phyloP scores from a whole-genome alignment of 2,113 vertebrate genomes.

The Trichomycterus rosablanca region DNA sequence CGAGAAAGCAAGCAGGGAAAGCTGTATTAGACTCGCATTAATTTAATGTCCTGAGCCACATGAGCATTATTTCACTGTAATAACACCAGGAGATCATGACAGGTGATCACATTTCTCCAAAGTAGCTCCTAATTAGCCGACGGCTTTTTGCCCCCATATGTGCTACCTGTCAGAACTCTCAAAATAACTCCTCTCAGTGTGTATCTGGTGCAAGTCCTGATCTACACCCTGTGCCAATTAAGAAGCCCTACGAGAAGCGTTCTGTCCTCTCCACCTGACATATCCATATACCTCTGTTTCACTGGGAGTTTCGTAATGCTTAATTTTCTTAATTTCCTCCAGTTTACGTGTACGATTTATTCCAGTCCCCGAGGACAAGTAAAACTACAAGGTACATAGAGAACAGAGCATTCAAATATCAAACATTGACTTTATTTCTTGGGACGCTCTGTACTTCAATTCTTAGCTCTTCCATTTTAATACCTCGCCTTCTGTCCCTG shows the following conservation, averaged over 20 bases:
- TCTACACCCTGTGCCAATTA: constrained; percentile 20
- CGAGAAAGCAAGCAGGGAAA: neutral
- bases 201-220: neutral
- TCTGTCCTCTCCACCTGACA: constrained; percentile 21
- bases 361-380: neutral
- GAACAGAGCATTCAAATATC: constrained; percentile 2
- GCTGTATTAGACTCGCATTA: neutral
- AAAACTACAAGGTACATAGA: neutral
- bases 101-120: constrained; percentile 29
- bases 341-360: constrained; percentile 14
- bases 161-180: constrained; percentile 25
- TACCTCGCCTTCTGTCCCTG: neutral
- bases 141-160: neutral
- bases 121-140: constrained; percentile 30
- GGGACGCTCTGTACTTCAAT: no score
- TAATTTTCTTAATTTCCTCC: constrained; percentile 31
- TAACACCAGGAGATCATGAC: constrained; percentile 10
- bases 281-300: constrained; percentile 4
- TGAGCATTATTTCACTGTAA: constrained; percentile 21
- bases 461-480: neutral
- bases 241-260: neutral
- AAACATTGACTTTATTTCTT: no score
- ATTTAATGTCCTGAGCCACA: constrained; percentile 10
- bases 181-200: constrained; percentile 15
- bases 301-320: constrained; percentile 8